Base-by-base conservation (phyloP, 2,888 invertebrate genomes). In the Priocnemis perturbator region DNA sequence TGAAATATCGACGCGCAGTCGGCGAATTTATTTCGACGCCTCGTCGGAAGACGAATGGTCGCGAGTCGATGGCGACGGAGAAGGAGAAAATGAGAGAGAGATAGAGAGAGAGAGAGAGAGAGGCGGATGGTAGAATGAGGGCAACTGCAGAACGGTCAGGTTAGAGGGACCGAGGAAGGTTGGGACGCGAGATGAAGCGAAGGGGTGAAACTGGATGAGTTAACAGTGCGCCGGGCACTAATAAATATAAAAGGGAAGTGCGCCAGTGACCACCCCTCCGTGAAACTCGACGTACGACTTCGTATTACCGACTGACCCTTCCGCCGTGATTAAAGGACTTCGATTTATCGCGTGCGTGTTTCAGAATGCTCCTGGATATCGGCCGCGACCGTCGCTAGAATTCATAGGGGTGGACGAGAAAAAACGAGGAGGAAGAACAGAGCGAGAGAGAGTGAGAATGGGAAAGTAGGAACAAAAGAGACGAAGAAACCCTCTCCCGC, bases 211-310 rank as follows among this genome's bases (percentile, higher is more conserved):
- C 48, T 60, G 23, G 79, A 80, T 78, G 73, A 81, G 83, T 84
- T 81, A 83, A 84, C 77, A 75, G 78, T 72, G 66, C 64, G 73
- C 67, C 62, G 69, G 71, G 19, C 69, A 65, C 78, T 81, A 83
- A 84, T 83, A 81, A 84, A 81, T 83, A 81, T 81, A 81, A 82
- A 79, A 79, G 81, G 73, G 75, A 71, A 56, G 45, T 52, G 64
- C 71, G 74, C 69, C 72, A 45, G 63, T 66, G 67, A 58, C 60
- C 60, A 67, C 44, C 53, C 52, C 52, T 61, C 58, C 56, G 53
- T 57, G 70, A 76, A 77, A 63, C 69, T 65, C 67, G 69, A 58
- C 66, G 53, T 58, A 44, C 66, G 71, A 78, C 69, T 78, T 60
- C 66, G 66, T 50, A 47, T 64, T 37, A 60, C 21, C 61, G 72